phyloP scores from a whole-genome alignment of 2,797 vertebrate genomes.

The Oreochromis grahami region DNA sequence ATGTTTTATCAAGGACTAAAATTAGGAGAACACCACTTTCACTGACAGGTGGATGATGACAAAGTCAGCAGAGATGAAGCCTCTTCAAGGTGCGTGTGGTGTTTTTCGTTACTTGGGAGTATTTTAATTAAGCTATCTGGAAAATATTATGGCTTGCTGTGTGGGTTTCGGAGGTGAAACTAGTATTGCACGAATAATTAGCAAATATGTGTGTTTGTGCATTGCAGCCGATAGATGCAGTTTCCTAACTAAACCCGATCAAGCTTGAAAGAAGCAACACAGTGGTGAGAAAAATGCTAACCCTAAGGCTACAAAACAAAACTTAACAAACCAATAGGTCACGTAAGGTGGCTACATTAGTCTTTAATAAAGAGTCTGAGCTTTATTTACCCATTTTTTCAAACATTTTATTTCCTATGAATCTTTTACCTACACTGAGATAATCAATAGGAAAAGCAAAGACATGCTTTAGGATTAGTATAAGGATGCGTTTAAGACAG shows the following conservation, averaged over 20 bases:
- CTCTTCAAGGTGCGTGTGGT: background rate
- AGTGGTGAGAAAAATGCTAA: background rate
- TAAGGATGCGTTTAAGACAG: too few species aligned
- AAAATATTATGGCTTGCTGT: background rate
- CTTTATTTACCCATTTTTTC: background rate
- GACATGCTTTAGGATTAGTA: background rate
- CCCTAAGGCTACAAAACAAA: background rate
- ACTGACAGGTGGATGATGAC: background rate
- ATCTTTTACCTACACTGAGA: background rate
- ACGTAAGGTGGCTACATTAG: background rate
- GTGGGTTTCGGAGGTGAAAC: background rate
- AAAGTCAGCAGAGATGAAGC: background rate
- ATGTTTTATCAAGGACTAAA: background rate
- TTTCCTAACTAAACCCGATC: background rate
- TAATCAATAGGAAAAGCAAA: background rate
- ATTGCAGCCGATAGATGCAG: background rate
- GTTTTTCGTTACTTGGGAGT: background rate
- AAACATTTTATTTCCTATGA: background rate
- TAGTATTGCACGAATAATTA: background rate
- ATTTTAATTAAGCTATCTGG: background rate
- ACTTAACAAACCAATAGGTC: background rate
- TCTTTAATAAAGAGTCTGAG: background rate
- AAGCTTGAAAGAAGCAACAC: background rate
- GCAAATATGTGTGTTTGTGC: background rate
- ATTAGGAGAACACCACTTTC: background rate